These are phyloP conservation scores for Speoplatyrhinus poulsoni DNA, from an alignment of 2,113 vertebrate genomes.

Conservation along the genomic window DNA sequence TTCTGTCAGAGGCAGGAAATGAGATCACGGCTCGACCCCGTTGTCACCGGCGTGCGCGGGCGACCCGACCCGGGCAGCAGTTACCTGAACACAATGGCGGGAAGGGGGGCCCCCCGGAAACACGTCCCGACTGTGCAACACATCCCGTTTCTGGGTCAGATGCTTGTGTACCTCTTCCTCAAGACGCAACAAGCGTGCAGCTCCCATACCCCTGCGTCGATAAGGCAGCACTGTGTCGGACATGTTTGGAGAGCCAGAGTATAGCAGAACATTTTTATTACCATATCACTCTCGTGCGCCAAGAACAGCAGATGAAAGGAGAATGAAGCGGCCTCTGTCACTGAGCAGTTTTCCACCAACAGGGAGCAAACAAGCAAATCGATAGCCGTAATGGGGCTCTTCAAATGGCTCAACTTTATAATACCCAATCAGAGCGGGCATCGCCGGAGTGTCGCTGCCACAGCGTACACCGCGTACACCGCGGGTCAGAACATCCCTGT, in stretches of 20 bases:
- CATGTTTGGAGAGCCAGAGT: constrained; percentile 19
- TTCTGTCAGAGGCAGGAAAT: constrained; percentile 67
- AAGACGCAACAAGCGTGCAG: background rate
- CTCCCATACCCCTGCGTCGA: background rate
- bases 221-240: background rate
- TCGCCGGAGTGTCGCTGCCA: constrained; percentile 46
- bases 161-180: background rate
- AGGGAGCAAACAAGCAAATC: constrained; percentile 68
- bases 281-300: constrained; percentile 20
- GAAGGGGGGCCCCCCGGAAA: background rate
- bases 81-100: background rate
- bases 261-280: constrained; percentile 30
- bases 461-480: constrained; percentile 5
- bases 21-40: constrained; percentile 37
- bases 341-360: constrained; percentile 48
- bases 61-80: constrained; percentile 24
- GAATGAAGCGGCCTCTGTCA: constrained; percentile 32
- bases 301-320: constrained; percentile 11
- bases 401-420: constrained; percentile 62
- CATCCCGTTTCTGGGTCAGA: background rate
- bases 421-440: constrained; percentile 57
- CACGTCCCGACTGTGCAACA: constrained; percentile 5
- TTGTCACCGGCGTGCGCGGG: constrained; percentile 31
- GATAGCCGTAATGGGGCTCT: constrained; percentile 65
- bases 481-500: constrained; percentile 46